phyloP scores from a whole-genome alignment of 2,888 invertebrate species.

The Carcina quercana region DNA sequence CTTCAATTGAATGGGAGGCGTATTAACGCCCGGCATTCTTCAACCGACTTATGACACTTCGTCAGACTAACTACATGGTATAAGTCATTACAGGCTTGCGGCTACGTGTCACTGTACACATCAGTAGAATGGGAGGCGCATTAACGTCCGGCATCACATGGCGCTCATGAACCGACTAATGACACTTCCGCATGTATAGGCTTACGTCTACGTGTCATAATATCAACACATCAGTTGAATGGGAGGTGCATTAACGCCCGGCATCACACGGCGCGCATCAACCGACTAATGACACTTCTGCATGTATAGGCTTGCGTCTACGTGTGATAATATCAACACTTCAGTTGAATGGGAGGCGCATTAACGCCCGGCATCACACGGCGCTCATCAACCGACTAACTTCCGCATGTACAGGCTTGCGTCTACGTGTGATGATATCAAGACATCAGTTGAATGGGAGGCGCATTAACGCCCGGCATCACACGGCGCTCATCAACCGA shows the following conservation, averaged over 20 bases:
- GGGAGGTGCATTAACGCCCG: slow-evolving; percentile 64
- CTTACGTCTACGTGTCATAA: no score
- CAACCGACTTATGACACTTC: slow-evolving; percentile 71
- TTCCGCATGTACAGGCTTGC: slow-evolving; percentile 58
- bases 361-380: slow-evolving; percentile 65
- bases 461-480: slow-evolving; percentile 65
- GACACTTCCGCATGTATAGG: no score
- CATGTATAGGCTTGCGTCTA: slow-evolving; percentile 50
- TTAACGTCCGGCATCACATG: slow-evolving; percentile 65
- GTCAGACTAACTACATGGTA: slow-evolving; percentile 36
- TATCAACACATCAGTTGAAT: slow-evolving; percentile 62
- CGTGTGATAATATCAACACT: no score
- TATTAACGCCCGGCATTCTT: slow-evolving; percentile 68
- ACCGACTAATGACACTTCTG: slow-evolving; percentile 70
- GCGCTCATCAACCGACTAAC: slow-evolving; percentile 70
- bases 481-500: no score
- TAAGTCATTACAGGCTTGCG: slow-evolving; percentile 23
- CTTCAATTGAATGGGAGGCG: slow-evolving; percentile 66
- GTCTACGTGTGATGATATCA: no score
- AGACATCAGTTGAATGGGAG: slow-evolving; percentile 66
- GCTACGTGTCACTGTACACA: no score
- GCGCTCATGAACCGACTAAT: no score
- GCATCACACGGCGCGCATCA: slow-evolving; percentile 71
- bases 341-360: slow-evolving; percentile 67
- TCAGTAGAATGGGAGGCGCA: slow-evolving; percentile 67